phyloP scores from a whole-genome alignment of 2,888 invertebrate species.

The Trichopria drosophilae region DNA sequence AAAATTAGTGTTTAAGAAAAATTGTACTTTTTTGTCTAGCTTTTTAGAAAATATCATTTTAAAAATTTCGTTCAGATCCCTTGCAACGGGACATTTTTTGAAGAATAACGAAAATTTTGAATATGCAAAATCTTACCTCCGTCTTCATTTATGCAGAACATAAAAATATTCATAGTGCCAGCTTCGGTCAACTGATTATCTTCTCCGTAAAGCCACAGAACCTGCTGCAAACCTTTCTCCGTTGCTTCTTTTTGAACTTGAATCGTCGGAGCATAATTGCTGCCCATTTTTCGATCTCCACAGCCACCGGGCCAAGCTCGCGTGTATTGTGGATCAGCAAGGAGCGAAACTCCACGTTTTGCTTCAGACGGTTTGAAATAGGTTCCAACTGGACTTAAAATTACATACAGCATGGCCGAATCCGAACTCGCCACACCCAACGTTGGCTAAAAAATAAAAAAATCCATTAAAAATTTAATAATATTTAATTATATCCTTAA shows the following conservation, averaged over 20 bases:
- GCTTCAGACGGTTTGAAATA: slow-evolving; percentile 77
- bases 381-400: slow-evolving; percentile 89
- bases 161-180: slow-evolving; percentile 97
- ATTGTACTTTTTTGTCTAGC: neutral
- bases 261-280: slow-evolving; percentile 88
- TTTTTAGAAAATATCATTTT: neutral
- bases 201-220: slow-evolving; percentile 93
- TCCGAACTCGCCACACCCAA: slow-evolving; percentile 87
- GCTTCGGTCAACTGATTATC: slow-evolving; percentile 94
- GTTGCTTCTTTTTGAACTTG: slow-evolving; percentile 78
- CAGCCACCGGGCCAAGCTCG: slow-evolving; percentile 92
- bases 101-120: no score
- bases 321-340: slow-evolving; percentile 88
- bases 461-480: slow-evolving; percentile 10
- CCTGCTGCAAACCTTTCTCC: slow-evolving; percentile 84
- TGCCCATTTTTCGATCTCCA: slow-evolving; percentile 94
- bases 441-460: slow-evolving; percentile 70
- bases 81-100: no score
- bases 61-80: slow-evolving; percentile 6
- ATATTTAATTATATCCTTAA: neutral
- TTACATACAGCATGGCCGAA: slow-evolving; percentile 87
- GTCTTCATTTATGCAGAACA: slow-evolving; percentile 81
- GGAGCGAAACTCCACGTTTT: slow-evolving; percentile 76
- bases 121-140: slow-evolving; percentile 78
- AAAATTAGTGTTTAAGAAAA: neutral